Evolutionary conservation across 2,113 vertebrate genomes (phyloP).

Genomic region (Sceloporus tristichus): DNA sequence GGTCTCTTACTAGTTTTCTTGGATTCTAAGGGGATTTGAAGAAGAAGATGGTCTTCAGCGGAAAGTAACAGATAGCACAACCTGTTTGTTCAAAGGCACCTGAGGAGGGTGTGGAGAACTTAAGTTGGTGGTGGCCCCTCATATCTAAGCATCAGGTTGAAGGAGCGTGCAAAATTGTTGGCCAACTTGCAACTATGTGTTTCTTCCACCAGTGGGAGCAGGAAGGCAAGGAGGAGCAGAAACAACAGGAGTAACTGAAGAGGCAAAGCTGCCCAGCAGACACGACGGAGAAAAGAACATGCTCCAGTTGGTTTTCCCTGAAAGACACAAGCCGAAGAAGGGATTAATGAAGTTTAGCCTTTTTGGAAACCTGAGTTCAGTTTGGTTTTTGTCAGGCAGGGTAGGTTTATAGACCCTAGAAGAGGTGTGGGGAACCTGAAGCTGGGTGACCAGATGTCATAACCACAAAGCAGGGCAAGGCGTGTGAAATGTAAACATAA

Average conservation of each 20-base stretch:
- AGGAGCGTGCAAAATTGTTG: slow-evolving; percentile 95
- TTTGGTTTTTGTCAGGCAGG: background rate
- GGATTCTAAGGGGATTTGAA: slow-evolving; percentile 35
- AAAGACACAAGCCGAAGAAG: slow-evolving; percentile 51
- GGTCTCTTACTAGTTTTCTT: background rate
- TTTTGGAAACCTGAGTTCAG: background rate
- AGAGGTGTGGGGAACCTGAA: no score
- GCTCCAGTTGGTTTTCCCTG: slow-evolving; percentile 69
- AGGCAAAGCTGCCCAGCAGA: slow-evolving; percentile 85
- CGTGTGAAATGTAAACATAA: no score
- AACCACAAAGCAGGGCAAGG: no score
- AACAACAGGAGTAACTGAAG: slow-evolving; percentile 87
- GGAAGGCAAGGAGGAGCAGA: slow-evolving; percentile 87
- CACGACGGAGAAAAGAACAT: slow-evolving; percentile 76
- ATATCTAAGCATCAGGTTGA: slow-evolving; percentile 90
- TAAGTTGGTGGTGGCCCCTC: slow-evolving; percentile 90
- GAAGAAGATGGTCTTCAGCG: slow-evolving; percentile 10
- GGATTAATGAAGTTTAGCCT: background rate
- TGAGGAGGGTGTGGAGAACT: accelerated
- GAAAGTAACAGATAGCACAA: background rate
- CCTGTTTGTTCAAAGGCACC: slow-evolving; percentile 14
- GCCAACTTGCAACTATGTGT: slow-evolving; percentile 85
- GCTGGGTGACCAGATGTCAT: no score
- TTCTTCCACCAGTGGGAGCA: slow-evolving; percentile 85
- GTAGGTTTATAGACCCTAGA: background rate